A percentile compares a stretch with the other conserved stretches of the same genome.
Evolutionary conservation across 2,113 vertebrate species (phyloP).

Genomic region (Prinia subflava): DNA sequence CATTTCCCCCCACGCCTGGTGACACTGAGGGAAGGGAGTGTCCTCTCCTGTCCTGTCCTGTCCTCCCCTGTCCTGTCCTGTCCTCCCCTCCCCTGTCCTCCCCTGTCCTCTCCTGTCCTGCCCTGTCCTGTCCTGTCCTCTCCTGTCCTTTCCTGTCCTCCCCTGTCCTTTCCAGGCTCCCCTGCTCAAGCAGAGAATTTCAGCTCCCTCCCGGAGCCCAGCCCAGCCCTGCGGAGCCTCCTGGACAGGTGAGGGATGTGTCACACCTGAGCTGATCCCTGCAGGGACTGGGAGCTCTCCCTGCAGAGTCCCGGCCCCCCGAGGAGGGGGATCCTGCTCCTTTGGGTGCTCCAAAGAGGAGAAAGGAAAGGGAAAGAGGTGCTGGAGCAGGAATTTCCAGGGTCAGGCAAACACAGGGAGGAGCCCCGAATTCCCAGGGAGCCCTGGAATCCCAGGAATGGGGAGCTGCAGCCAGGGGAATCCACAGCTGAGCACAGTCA

Average conservation of each 20-base stretch:
- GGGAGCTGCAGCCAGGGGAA: neutral
- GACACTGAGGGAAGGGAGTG: neutral
- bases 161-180: neutral
- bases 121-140: neutral
- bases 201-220: neutral
- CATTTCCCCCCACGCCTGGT: neutral
- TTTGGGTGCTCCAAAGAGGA: neutral
- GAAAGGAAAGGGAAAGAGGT: neutral
- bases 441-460: neutral
- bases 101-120: neutral
- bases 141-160: no score
- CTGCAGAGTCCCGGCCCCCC: neutral
- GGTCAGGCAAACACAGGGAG: neutral
- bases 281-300: neutral
- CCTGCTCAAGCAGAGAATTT: neutral
- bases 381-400: neutral
- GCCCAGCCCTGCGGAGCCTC: neutral
- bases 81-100: no score
- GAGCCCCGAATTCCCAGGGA: no score
- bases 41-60: neutral
- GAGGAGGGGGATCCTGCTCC: neutral
- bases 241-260: neutral
- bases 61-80: neutral
- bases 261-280: neutral
- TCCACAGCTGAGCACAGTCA: accelerated